Evolutionary conservation across 2,797 vertebrate species (phyloP).

Genomic region (Chromobotia macracanthus): DNA sequence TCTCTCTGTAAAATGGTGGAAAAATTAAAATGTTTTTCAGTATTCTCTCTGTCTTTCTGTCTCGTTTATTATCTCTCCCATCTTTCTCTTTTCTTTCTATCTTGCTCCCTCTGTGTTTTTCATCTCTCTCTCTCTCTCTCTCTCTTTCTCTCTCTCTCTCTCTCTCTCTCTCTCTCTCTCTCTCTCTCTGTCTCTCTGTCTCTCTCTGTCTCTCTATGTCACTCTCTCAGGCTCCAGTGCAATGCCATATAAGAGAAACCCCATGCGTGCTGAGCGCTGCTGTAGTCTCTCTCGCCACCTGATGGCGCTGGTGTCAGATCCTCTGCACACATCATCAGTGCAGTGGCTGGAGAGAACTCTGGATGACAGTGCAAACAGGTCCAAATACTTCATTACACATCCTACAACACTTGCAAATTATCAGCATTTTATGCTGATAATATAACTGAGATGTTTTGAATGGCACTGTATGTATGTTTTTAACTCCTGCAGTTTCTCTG

Average conservation of each 20-base stretch:
- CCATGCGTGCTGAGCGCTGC: conserved; percentile 94
- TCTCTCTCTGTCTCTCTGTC: too few species aligned
- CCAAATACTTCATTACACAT: background rate
- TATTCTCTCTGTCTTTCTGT: too few species aligned
- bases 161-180: too few species aligned
- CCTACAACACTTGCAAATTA: too few species aligned
- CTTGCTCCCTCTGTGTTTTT: too few species aligned
- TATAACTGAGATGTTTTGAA: background rate
- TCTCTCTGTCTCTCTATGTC: too few species aligned
- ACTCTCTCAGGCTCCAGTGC: conserved; percentile 88
- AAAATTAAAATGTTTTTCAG: too few species aligned
- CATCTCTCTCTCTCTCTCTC: too few species aligned
- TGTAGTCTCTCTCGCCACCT: conserved; percentile 96
- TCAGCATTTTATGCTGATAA: too few species aligned
- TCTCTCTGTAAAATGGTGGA: too few species aligned
- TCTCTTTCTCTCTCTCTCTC: background rate
- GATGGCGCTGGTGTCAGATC: conserved; percentile 85
- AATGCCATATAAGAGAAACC: conserved; percentile 97
- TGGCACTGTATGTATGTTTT: background rate
- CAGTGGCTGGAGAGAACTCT: conserved; percentile 96
- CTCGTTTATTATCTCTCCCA: too few species aligned
- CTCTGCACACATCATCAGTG: conserved; percentile 89
- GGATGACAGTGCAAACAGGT: conserved; percentile 96
- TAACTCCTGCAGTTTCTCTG: conserved; percentile 1
- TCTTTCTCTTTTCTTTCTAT: too few species aligned